A percentile compares a stretch with the other conserved stretches of the same genome.
These are phyloP conservation scores for Umimayanthus kanabou DNA, from an alignment of 92 coral and sea anemone species.

Conservation along the genomic window DNA sequence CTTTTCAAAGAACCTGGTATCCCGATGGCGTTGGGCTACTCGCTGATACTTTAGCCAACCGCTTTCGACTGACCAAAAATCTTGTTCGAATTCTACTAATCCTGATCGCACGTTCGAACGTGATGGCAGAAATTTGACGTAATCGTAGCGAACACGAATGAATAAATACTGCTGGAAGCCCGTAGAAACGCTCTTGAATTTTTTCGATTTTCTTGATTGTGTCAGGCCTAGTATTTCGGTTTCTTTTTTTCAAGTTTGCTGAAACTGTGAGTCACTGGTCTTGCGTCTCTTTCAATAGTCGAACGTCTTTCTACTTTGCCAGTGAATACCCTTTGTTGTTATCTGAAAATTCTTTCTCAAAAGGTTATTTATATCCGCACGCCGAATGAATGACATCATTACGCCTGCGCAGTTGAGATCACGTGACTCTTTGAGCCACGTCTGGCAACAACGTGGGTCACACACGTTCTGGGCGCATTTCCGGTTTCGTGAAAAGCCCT, in stretches of 20 bases:
- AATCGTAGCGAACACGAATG: not conserved
- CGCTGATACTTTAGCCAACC: not conserved
- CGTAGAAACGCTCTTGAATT: not conserved
- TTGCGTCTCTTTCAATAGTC: conserved; percentile 19
- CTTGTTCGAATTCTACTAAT: conserved; percentile 26
- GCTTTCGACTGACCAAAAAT: conserved; percentile 22
- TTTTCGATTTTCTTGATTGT: not conserved
- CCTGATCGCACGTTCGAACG: conserved; percentile 26
- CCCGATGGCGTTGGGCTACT: not conserved
- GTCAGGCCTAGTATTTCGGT: not conserved
- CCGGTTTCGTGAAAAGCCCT: conserved; percentile 81
- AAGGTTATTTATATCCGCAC: conserved; percentile 86
- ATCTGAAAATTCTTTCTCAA: conserved; percentile 64
- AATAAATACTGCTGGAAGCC: not conserved
- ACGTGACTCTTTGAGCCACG: conserved; percentile 53
- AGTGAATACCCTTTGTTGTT: conserved; percentile 90
- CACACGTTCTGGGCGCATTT: conserved; percentile 67
- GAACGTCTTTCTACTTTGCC: conserved; percentile 44
- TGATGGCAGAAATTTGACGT: conserved; percentile 22
- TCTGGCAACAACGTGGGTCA: conserved; percentile 73
- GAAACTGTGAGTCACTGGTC: conserved; percentile 16
- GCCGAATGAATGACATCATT: conserved; percentile 44
- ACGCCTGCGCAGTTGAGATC: conserved; percentile 72
- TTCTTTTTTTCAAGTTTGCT: not conserved
- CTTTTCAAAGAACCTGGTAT: not conserved